Conservation (phyloP, 2,113 vertebrate species). For the Paradisaea rubra region DNA sequence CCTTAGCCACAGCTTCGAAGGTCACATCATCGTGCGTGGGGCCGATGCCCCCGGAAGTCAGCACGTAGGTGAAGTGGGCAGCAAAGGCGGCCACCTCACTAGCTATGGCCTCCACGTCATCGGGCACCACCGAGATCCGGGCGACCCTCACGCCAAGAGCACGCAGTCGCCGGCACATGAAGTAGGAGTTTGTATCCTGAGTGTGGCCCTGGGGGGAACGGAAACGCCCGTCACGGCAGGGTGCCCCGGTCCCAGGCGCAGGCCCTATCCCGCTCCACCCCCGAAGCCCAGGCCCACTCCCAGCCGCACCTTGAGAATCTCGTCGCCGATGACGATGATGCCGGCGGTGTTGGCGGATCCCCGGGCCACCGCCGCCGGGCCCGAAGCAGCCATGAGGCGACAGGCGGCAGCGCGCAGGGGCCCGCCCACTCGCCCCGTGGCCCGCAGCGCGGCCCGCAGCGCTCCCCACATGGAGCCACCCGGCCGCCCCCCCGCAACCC, state of each 20-base stretch:
- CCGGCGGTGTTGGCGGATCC: constrained; percentile 77
- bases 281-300: neutral
- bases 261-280: no score
- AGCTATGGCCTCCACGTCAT: constrained; percentile 82
- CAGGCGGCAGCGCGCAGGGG: constrained; percentile 53
- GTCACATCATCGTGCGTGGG: constrained; percentile 96
- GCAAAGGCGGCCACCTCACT: constrained; percentile 81
- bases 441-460: constrained; percentile 44
- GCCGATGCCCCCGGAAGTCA: constrained; percentile 90
- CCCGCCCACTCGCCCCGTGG: constrained; percentile 56
- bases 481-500: neutral
- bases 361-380: constrained; percentile 65
- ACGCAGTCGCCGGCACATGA: constrained; percentile 82
- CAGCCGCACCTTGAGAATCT: constrained; percentile 88
- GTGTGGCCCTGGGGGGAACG: constrained; percentile 81
- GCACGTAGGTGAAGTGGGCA: constrained; percentile 78
- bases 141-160: constrained; percentile 84
- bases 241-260: no score
- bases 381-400: constrained; percentile 74
- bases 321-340: constrained; percentile 91
- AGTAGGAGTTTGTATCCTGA: constrained; percentile 89
- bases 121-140: constrained; percentile 84
- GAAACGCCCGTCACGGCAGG: neutral
- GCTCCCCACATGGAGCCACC: constrained; percentile 13
- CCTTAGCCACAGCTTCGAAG: constrained; percentile 86